These are phyloP conservation scores for Phortica magna DNA, from an alignment of 2,888 invertebrate genomes.

Conservation along the genomic window DNA sequence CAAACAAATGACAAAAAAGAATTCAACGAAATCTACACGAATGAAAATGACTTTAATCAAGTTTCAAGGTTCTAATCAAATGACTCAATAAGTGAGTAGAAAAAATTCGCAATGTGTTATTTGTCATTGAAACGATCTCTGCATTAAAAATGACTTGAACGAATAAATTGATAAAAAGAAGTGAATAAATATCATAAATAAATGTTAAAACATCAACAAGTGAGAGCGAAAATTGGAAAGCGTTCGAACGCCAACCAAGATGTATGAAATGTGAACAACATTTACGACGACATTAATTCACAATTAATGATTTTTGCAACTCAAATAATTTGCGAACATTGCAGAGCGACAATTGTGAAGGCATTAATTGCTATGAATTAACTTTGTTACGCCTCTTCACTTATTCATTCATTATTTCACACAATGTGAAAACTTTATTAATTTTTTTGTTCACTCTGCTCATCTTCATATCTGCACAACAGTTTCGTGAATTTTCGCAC, in stretches of 20 bases:
- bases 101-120: constrained; percentile 7
- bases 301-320: neutral
- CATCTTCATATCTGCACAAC: no score
- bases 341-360: neutral
- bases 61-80: constrained; percentile 17
- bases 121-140: constrained; percentile 30
- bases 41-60: constrained; percentile 13
- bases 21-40: neutral
- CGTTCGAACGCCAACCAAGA: neutral
- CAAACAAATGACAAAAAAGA: neutral
- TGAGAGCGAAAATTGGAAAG: constrained; percentile 10
- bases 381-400: neutral
- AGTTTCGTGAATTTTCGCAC: neutral
- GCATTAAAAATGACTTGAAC: neutral
- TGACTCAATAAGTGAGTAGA: constrained; percentile 1
- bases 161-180: constrained; percentile 11
- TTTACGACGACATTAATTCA: neutral
- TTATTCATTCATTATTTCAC: neutral
- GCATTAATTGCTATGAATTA: constrained; percentile 17
- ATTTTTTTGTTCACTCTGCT: neutral
- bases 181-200: neutral
- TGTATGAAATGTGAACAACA: neutral
- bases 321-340: neutral
- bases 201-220: neutral
- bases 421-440: neutral